Conservation (phyloP, 1,140 invertebrate species). For the Asobara japonica region DNA sequence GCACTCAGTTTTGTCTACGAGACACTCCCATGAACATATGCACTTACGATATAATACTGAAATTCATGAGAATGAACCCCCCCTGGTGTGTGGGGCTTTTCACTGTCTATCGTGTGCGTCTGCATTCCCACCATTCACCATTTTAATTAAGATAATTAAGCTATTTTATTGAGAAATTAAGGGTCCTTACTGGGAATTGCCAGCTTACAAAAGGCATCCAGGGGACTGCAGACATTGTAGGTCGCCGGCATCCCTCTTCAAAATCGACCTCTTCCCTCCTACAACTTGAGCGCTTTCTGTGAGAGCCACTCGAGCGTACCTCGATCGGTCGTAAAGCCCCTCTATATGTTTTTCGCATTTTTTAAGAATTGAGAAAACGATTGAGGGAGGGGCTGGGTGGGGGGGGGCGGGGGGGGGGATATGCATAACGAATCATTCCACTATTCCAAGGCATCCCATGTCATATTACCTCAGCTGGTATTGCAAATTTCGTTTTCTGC, state of each 20-base stretch:
- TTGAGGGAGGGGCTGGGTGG: background rate
- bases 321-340: conserved; percentile 23
- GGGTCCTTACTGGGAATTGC: conserved; percentile 25
- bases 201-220: conserved; percentile 32
- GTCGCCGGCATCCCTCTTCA: conserved; percentile 29
- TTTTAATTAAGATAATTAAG: conserved; percentile 58
- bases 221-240: background rate
- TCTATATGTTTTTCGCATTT: conserved; percentile 19
- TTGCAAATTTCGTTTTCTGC: too few relatives aligned
- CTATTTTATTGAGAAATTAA: conserved; percentile 49
- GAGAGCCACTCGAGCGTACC: conserved; percentile 32
- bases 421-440: background rate
- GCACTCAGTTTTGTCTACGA: conserved; percentile 29
- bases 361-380: conserved; percentile 3
- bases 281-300: conserved; percentile 9
- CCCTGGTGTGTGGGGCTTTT: background rate
- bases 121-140: conserved; percentile 29
- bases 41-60: background rate
- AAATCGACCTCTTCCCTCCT: conserved; percentile 24
- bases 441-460: too few relatives aligned
- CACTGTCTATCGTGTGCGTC: conserved; percentile 17
- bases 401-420: too few relatives aligned
- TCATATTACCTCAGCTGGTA: too few relatives aligned
- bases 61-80: background rate
- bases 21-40: conserved; percentile 12